Evolutionary conservation across 2,797 vertebrate species (phyloP), one percentile per base, ranked within the genome.

Genomic region (Chromis chromis): DNA sequence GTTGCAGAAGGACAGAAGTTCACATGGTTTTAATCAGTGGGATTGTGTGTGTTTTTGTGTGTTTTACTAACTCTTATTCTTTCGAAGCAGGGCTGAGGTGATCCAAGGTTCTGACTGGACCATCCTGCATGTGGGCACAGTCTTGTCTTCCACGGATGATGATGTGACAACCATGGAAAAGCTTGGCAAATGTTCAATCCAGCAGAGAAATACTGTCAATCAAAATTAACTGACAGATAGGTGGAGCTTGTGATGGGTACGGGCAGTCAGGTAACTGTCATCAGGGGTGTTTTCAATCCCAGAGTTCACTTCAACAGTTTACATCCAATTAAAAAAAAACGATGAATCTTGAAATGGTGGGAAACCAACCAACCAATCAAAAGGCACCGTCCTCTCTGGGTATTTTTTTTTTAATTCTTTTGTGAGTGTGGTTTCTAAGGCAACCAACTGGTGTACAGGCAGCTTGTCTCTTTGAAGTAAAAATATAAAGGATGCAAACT

Each of bases 151-250:
- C 92, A 94, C 92, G 39, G 94, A 93, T 89, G 94, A 93, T 89
- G 94, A 96, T 56, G 95, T 95, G 92, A 96, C 96, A 93, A 96
- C 95, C 96, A 96, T 96, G 91, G 93, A 93, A 94, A 94, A 55
- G 42, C 88, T 93, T 89, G 78, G 85, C 71, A 85, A 91, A 78
- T 79, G 85, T 89, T 91, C 78, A 86, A 73, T 78, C 91, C 90
- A 93, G 91, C 84, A 81, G 83, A 91, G 92, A 94, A 95, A 93
- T 71, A 74, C 61, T 74, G 86, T 92, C 84, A 89, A 84, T 86
- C 72, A 81, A 86, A 86, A 85, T 31, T 75, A 72, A 81, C 52
- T 66, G 70, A 81, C 76, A 60, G 48, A 54, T 16, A 54, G 22
- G 31, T 2, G 48, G 25, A 24, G 58, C 10, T n/a, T 21, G 21